phyloP scores from a whole-genome alignment of 2,113 vertebrate genomes.

The Cyanoramphus novaezelandiae region DNA sequence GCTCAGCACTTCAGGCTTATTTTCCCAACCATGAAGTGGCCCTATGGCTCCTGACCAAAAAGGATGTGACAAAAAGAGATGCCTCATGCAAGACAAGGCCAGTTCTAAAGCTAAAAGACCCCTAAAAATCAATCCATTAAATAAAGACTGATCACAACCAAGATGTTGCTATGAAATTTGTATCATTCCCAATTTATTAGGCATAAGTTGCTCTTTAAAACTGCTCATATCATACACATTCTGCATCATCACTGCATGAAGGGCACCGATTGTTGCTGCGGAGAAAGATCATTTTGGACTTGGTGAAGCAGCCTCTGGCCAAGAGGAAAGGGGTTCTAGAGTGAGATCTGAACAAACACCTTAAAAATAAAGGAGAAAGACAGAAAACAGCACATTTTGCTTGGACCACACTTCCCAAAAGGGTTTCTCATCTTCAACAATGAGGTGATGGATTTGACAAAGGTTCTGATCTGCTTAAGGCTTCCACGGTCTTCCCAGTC shows the following conservation, averaged over 20 bases:
- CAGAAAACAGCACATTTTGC: slow-evolving; percentile 50
- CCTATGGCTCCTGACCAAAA: slow-evolving; percentile 6
- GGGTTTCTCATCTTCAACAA: slow-evolving; percentile 24
- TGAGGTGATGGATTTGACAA: slow-evolving; percentile 13
- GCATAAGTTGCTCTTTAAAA: slow-evolving; percentile 80
- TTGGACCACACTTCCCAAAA: slow-evolving; percentile 57
- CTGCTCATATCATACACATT: slow-evolving; percentile 59
- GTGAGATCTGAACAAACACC: slow-evolving; percentile 46
- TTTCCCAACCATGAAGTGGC: slow-evolving; percentile 30
- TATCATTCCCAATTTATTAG: slow-evolving; percentile 78
- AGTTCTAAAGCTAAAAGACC: slow-evolving; percentile 13
- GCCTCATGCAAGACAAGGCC: slow-evolving; percentile 5
- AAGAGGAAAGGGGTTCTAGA: slow-evolving; percentile 12
- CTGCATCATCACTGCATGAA: slow-evolving; percentile 48
- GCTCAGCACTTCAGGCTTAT: background rate
- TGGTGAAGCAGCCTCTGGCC: slow-evolving; percentile 37
- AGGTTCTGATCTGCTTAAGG: slow-evolving; percentile 74
- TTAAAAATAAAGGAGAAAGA: background rate
- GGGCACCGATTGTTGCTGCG: slow-evolving; percentile 56
- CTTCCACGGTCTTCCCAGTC: slow-evolving; percentile 67
- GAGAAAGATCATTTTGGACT: slow-evolving; percentile 42
- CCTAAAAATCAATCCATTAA: slow-evolving; percentile 10
- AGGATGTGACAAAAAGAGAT: background rate
- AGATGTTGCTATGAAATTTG: slow-evolving; percentile 71
- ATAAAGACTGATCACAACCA: slow-evolving; percentile 58